A percentile compares a stretch with the other conserved stretches of the same genome.
Conservation (phyloP, 2,888 invertebrate genomes). For the Drosophila neonasuta region DNA sequence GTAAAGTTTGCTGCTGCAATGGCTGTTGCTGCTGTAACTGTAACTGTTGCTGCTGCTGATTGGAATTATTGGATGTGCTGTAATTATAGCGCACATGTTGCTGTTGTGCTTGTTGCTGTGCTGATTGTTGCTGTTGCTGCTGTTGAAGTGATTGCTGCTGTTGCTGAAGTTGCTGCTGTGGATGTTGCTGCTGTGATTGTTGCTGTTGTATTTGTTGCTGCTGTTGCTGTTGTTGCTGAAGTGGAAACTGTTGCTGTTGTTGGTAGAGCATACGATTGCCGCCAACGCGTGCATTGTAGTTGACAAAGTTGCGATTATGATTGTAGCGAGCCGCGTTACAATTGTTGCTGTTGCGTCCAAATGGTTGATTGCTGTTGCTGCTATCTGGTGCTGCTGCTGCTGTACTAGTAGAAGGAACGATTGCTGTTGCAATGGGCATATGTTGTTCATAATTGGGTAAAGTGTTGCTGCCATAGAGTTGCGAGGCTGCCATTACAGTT, state of each 20-base stretch:
- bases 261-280: conserved; percentile 7
- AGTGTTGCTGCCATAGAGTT: conserved; percentile 7
- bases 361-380: conserved; percentile 7
- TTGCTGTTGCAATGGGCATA: neutral
- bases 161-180: neutral
- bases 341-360: conserved; percentile 5
- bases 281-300: conserved; percentile 1
- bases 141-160: conserved; percentile 2
- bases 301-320: conserved; percentile 7
- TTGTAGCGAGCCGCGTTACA: neutral
- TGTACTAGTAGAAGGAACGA: neutral
- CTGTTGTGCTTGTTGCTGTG: conserved; percentile 2
- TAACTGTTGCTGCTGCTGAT: conserved; percentile 2
- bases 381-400: neutral
- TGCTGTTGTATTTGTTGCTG: neutral
- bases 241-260: conserved; percentile 5
- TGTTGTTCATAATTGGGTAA: neutral
- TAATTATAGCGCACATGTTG: conserved; percentile 17
- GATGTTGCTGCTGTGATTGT: neutral
- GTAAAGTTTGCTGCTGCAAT: neutral
- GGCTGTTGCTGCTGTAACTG: conserved; percentile 8
- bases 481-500: neutral
- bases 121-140: neutral
- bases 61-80: neutral
- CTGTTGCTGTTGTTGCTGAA: neutral